Evolutionary conservation across 2,888 invertebrate genomes (phyloP), one percentile per base, ranked within the genome.

Genomic region (Ophion slaviceki): DNA sequence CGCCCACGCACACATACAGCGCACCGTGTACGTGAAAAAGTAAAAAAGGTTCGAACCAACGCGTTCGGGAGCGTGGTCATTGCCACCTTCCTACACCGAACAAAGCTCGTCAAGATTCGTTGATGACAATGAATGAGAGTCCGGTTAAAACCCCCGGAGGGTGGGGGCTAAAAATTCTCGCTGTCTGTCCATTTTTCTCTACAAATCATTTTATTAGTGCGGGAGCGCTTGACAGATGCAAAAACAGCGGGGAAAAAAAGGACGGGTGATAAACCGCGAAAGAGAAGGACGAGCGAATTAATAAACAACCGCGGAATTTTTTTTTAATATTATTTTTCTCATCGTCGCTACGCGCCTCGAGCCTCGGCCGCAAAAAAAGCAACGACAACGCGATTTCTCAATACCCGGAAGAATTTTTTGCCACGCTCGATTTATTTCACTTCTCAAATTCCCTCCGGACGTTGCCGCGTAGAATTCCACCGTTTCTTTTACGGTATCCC

Each of bases 91-190:
- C 72, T 66, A 62, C 72, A 53, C 45, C 32, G 64, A 64, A 64
- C 24, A 72, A 71, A 62, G 57, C 71, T 72, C 72, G 76, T 84
- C 68, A 84, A 80, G 71, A 86, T 68, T 71, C 57, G 75, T 53
- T 80, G 84, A 81, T 81, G 83, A 70, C 79, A 81, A 85, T 85
- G 59, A 80, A 85, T 59, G 83, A 77, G 64, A 70, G 79, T 67
- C 47, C 75, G 59, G 40, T 24, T 40, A 1, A 28, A 79, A 47
- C 24, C 36, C 74, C 70, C 57, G 24, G 61, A 24, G 24, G 24
- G 32, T 1, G 4, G 32, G 17, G 17, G 53, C 66, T 53, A 17
- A 76, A 67, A 76, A 67, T 11, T 47, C 53, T 64, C 53, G 53
- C 40, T 32, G 53, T 45, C 67, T 28, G 53, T 20, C 53, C 45